phyloP scores from a whole-genome alignment of 2,888 invertebrate species.

The Anaspis maculata region DNA sequence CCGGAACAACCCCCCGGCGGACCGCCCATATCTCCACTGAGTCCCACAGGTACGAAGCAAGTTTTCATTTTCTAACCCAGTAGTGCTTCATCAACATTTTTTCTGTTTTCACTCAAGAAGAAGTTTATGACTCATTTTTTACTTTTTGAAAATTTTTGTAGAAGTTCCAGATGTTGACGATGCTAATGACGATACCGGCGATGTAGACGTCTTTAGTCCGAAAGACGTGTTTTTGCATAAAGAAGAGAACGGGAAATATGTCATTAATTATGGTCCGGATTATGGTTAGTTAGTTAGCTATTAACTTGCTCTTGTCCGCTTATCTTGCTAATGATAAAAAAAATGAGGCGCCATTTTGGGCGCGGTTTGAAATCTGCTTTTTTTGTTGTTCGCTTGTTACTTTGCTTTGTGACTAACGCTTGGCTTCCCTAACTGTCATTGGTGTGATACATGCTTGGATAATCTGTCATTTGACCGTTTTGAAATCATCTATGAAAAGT shows the following conservation, averaged over 20 bases:
- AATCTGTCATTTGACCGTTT: too few species aligned
- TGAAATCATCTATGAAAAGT: too few species aligned
- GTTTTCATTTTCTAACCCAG: too few species aligned
- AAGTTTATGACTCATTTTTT: too few species aligned
- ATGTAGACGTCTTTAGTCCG: not conserved
- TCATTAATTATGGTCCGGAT: constrained; percentile 24
- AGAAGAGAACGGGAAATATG: constrained; percentile 20
- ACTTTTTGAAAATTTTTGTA: too few species aligned
- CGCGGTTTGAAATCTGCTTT: constrained; percentile 3
- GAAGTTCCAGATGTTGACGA: too few species aligned
- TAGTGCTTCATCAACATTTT: too few species aligned
- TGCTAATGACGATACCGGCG: not conserved
- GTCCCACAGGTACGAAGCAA: too few species aligned
- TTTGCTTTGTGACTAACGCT: not conserved
- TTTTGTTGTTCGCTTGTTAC: constrained; percentile 1
- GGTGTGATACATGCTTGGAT: too few species aligned
- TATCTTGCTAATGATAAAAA: constrained; percentile 5
- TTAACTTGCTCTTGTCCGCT: constrained; percentile 7
- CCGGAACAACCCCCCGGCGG: not conserved
- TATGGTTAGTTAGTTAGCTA: constrained; percentile 27
- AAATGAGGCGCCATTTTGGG: constrained; percentile 9
- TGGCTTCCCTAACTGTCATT: not conserved
- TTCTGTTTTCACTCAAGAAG: too few species aligned
- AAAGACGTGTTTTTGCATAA: not conserved
- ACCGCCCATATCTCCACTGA: not conserved